Percentiles rank a stretch among this genome's conserved stretches.
Evolutionary conservation across 2,113 vertebrate species (phyloP).

Genomic region (Rallus limicola): DNA sequence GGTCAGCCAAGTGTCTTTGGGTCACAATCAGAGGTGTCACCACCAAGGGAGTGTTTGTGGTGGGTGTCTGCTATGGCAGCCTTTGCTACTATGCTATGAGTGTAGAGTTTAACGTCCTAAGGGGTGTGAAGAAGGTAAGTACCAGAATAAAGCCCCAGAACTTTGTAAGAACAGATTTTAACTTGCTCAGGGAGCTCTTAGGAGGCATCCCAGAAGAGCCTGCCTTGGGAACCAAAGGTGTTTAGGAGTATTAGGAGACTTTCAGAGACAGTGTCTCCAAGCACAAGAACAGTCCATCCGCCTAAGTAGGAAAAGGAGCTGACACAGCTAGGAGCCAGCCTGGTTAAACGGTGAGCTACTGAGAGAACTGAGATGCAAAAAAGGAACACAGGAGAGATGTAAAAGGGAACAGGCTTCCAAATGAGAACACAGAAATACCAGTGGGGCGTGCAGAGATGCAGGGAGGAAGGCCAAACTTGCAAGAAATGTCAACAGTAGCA

Average conservation of each 20-base stretch:
- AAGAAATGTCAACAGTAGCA: background rate
- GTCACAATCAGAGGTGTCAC: background rate
- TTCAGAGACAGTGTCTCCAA: background rate
- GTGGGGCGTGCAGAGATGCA: background rate
- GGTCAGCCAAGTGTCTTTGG: background rate
- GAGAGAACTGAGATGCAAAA: background rate
- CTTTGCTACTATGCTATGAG: background rate
- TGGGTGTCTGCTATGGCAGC: background rate
- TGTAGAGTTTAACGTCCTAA: background rate
- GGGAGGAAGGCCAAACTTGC: background rate
- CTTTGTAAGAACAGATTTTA: background rate
- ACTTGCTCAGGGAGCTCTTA: background rate
- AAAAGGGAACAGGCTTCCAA: slow-evolving; percentile 2
- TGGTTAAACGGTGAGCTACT: background rate
- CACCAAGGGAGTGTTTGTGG: background rate
- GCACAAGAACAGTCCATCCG: background rate
- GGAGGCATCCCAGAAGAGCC: background rate
- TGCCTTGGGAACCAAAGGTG: background rate
- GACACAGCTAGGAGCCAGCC: background rate
- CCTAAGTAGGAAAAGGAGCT: background rate
- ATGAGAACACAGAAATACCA: background rate
- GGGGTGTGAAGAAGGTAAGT: background rate
- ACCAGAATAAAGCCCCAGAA: background rate
- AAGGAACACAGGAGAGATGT: background rate
- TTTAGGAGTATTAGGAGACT: background rate